Conservation (phyloP, 2,113 vertebrate species). For the Xenopus borealis region DNA sequence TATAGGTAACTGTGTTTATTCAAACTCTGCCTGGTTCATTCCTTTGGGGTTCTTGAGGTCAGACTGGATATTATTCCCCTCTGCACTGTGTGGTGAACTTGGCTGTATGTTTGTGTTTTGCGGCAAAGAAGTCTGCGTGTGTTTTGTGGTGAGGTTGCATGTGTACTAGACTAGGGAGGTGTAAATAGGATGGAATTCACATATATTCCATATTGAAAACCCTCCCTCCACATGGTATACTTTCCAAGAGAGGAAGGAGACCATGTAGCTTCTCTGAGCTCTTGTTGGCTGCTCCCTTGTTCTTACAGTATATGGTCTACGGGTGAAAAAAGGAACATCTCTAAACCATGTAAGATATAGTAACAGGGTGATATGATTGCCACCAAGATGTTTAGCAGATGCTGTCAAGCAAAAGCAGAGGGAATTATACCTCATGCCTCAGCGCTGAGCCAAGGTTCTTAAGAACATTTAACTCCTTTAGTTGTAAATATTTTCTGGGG, state of each 20-base stretch:
- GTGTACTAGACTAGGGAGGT: conserved; percentile 26
- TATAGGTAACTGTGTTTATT: conserved; percentile 36
- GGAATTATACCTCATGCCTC: too few species aligned
- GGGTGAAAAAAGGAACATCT: not conserved
- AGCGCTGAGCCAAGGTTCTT: too few species aligned
- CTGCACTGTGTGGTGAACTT: conserved; percentile 27
- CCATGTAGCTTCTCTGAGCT: not conserved
- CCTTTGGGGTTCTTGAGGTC: conserved; percentile 42
- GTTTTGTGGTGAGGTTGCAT: conserved; percentile 45
- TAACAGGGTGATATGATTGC: too few species aligned
- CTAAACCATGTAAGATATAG: too few species aligned
- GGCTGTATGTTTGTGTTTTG: conserved; percentile 42
- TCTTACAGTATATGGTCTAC: not conserved
- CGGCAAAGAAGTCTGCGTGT: conserved; percentile 34
- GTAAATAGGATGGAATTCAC: conserved; percentile 43
- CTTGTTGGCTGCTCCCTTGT: not conserved
- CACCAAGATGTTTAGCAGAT: too few species aligned
- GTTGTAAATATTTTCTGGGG: too few species aligned
- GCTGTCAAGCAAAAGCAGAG: too few species aligned
- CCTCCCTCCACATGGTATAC: not conserved
- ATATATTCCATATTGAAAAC: conserved; percentile 1
- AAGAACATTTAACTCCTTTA: too few species aligned
- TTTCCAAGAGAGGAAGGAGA: not conserved
- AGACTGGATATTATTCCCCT: conserved; percentile 33
- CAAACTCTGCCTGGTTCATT: conserved; percentile 23